Evolutionary conservation across 2,113 vertebrate species (phyloP), one percentile per base, ranked within the genome.

Genomic region (Mobula birostris): DNA sequence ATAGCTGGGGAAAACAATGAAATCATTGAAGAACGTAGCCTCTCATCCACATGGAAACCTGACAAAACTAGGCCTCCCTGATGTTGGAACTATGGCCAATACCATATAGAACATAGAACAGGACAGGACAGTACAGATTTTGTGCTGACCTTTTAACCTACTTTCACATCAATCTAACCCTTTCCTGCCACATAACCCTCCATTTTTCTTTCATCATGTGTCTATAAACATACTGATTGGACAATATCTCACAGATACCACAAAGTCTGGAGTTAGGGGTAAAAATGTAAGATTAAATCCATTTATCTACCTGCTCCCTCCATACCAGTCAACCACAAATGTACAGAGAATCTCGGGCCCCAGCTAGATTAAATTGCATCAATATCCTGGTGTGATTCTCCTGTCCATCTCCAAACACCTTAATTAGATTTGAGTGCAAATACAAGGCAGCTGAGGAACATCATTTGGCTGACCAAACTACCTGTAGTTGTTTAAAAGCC

Each of bases 401-500:
- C 40, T 74, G 9, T 56, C 36, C 40, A 56, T 74, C 74, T 93
- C 48, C 32, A 92, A 92, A 72, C 7, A 40, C 70, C 24, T 68
- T 93, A 93, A 48, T 93, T 27, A 21, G 66, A 74, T 93, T 27
- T 1, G 36, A 76, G 40, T 74, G 40, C 56, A 93, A 93, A 56
- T 8, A 93, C 40, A 29, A 24, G 40, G 88, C 88, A 91, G 63
- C 36, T 93, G 91, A 17, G 74, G 66, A 74, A 74, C 70, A 74
- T 8, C 19, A 7, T 56, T 93, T 56, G 68, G 68, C 68, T 93
- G 6, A 90, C 91, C 36, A 76, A 74, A 9, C 14, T 74, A 93
- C 27, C 21, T 74, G 88, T 72, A 56, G 40, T 74, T 76, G 90
- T 93, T 93, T 76, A 74, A 36, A 93, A 93, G 90, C 68, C 70